Percentiles rank a stretch among this genome's conserved stretches.
phyloP scores from a whole-genome alignment of 2,888 invertebrate genomes.

The Epinotia ramella region DNA sequence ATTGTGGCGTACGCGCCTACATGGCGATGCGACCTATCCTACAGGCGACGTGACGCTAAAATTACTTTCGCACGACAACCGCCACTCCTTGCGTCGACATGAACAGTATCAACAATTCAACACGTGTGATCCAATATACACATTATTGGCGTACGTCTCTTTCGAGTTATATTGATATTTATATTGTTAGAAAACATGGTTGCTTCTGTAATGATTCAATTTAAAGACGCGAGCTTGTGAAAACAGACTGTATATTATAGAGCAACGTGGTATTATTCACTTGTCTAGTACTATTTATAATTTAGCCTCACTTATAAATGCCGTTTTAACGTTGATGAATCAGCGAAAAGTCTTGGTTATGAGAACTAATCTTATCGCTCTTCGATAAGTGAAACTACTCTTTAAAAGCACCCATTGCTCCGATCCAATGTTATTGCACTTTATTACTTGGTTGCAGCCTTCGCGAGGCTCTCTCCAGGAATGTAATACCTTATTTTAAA shows the following conservation, averaged over 20 bases:
- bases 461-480: not conserved
- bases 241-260: not conserved
- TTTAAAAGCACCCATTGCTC: slow-evolving; percentile 54
- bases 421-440: slow-evolving; percentile 64
- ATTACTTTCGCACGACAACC: slow-evolving; percentile 67
- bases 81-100: slow-evolving; percentile 65
- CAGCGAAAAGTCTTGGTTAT: slow-evolving; percentile 58
- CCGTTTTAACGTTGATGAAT: slow-evolving; percentile 22
- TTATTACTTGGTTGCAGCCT: slow-evolving; percentile 9
- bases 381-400: slow-evolving; percentile 71
- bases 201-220: not conserved
- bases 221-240: not conserved
- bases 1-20: slow-evolving; percentile 41
- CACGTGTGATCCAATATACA: slow-evolving; percentile 58
- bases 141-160: not conserved
- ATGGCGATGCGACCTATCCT: slow-evolving; percentile 43
- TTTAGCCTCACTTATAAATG: not conserved
- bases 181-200: not conserved
- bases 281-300: not conserved
- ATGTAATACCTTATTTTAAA: not conserved
- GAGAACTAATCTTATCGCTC: slow-evolving; percentile 75
- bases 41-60: slow-evolving; percentile 60
- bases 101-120: slow-evolving; percentile 55
- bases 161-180: not conserved
- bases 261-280: slow-evolving; percentile 1